phyloP scores from a whole-genome alignment of 53 echinoderm and acorn worm species.

The Antedon mediterranea region DNA sequence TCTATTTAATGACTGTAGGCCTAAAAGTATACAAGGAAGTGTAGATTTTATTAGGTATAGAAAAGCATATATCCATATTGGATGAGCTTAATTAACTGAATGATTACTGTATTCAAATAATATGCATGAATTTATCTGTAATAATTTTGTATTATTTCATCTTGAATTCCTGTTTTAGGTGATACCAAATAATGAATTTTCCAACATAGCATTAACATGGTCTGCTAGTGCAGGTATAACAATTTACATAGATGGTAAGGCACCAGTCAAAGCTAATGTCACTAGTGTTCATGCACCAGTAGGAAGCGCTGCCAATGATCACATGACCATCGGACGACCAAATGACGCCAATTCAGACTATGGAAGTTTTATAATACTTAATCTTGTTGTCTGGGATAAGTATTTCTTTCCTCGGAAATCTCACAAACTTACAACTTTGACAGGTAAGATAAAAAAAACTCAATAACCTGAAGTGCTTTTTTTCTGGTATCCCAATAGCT shows the following conservation, averaged over 20 bases:
- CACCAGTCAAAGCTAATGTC: not conserved
- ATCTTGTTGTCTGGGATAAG: slow-evolving; percentile 59
- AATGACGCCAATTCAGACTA: slow-evolving; percentile 8
- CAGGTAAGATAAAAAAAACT: slow-evolving; percentile 22
- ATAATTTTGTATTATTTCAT: too few relatives aligned
- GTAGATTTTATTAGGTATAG: too few relatives aligned
- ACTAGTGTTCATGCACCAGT: not conserved
- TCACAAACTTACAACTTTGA: slow-evolving; percentile 33
- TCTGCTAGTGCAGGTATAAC: slow-evolving; percentile 27
- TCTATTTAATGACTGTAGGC: too few relatives aligned
- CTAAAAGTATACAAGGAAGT: too few relatives aligned
- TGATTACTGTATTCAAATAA: too few relatives aligned
- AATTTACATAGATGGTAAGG: slow-evolving; percentile 46
- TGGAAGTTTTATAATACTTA: slow-evolving; percentile 24
- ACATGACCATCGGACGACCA: not conserved
- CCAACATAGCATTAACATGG: slow-evolving; percentile 66
- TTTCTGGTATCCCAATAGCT: too few relatives aligned
- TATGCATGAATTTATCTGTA: too few relatives aligned
- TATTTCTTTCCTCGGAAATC: slow-evolving; percentile 29
- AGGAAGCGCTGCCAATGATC: not conserved
- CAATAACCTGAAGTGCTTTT: too few relatives aligned
- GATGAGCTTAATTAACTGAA: too few relatives aligned
- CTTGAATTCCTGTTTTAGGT: slow-evolving; percentile 17
- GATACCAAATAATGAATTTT: slow-evolving; percentile 30
- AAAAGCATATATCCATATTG: too few relatives aligned